Evolutionary conservation across 1,140 invertebrate genomes (phyloP), one percentile per base, ranked within the genome.

Genomic region (Musca domestica): DNA sequence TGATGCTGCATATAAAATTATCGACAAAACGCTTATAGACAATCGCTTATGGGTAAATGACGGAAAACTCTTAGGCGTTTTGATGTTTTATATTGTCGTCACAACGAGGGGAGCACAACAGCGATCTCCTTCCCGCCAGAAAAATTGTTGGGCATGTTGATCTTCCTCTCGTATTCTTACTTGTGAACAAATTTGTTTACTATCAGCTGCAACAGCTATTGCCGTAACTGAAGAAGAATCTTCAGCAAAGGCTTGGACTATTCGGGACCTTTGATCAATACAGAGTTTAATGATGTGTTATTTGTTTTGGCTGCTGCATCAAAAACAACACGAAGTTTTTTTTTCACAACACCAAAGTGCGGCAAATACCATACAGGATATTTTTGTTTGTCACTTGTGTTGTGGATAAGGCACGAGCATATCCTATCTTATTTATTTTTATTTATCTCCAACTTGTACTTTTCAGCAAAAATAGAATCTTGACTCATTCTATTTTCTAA

Each of bases 181-280:
- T 34, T 71, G 74, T 0, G 81, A 61, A 27, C 83, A 84, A 81
- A 83, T 83, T 12, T 83, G 82, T 17, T 64, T 22, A 2, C 82
- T 81, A 66, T 81, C 75, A 17, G 68, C 72, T 12, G 34, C 68
- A 10, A 78, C 69, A 2, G 74, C 78, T 3, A 78, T 64, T 74
- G 64, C 6, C 80, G 46, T 51, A 82, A 82, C 7, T 74, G 65
- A n/a, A 81, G 71, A 7, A 82, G 22, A 19, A 81, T 73, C 0
- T 72, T 76, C 12, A 71, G 19, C 6, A 81, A 56, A 17, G 71
- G 72, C 12, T 74, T 66, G 1, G 74, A 52, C 3, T 78, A 48
- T 56, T 80, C 74, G 0, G 77, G 77, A 10, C 78, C 78, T 1
- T 70, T 69, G 23, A 74, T 23, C 34, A 75, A 66, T 9, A 27